Percentiles rank a stretch among this genome's conserved stretches.
Evolutionary conservation across 2,113 vertebrate species (phyloP).

Genomic region (Eonycteris spelaea): DNA sequence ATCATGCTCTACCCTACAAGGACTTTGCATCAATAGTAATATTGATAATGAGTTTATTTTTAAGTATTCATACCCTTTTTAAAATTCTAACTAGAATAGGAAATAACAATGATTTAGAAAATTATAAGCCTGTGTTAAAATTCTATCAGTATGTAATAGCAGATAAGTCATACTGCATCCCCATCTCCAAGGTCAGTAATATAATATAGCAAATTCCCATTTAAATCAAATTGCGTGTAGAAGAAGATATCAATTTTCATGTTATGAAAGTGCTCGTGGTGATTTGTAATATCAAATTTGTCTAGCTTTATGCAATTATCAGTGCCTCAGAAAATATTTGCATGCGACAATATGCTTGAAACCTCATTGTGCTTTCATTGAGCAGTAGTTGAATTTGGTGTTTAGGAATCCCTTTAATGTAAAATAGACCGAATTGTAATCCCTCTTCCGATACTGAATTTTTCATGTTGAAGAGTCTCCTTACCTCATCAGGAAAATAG

Average conservation of each 20-base stretch:
- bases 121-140: not conserved
- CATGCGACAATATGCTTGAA: not conserved
- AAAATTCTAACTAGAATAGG: not conserved
- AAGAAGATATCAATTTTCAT: conserved; percentile 18
- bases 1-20: not conserved
- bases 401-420: not conserved
- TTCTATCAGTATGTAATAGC: not conserved
- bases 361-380: not conserved
- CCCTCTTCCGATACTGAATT: not conserved
- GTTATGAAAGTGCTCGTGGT: not conserved
- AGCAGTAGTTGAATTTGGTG: not conserved
- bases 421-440: not conserved
- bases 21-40: not conserved
- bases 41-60: conserved; percentile 2
- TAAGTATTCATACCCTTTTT: not conserved
- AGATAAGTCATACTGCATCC: not conserved
- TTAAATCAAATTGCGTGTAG: conserved; percentile 45
- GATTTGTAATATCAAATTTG: conserved; percentile 21
- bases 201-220: not conserved
- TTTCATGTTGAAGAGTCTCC: not conserved
- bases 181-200: not conserved
- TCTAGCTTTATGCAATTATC: not conserved
- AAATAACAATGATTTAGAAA: conserved; percentile 40
- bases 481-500: not conserved
- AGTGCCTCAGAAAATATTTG: conserved; percentile 33